Percentiles rank a stretch among this genome's conserved stretches.
phyloP scores from a whole-genome alignment of 2,888 invertebrate species.

The Clostera curtula region DNA sequence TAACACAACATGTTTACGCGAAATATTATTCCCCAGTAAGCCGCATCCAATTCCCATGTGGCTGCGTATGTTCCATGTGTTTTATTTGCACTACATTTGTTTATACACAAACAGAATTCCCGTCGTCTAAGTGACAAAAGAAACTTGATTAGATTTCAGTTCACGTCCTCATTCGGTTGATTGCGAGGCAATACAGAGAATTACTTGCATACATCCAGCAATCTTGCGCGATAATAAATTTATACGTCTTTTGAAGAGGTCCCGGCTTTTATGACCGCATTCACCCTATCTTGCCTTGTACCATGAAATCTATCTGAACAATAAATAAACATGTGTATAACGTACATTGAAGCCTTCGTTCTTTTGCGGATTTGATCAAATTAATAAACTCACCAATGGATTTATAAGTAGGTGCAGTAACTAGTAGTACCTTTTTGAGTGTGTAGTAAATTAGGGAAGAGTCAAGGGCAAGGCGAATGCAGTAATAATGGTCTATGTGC shows the following conservation, averaged over 20 bases:
- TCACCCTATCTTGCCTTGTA: conserved; percentile 10
- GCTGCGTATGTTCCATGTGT: no score
- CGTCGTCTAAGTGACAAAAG: no score
- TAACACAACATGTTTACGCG: no score
- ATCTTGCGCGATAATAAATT: conserved; percentile 21
- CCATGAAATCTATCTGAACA: conserved; percentile 3
- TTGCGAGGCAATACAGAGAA: conserved; percentile 17
- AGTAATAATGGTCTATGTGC: conserved; percentile 14
- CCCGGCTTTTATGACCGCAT: conserved; percentile 15
- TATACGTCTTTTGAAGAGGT: conserved; percentile 18
- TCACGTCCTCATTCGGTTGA: conserved; percentile 16
- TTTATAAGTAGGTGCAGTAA: background rate
- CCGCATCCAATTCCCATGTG: no score
- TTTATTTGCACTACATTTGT: background rate
- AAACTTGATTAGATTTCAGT: conserved; percentile 12
- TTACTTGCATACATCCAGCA: conserved; percentile 16
- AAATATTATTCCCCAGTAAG: no score
- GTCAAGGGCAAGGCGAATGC: conserved; percentile 8
- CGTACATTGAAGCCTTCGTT: conserved; percentile 9
- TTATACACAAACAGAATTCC: background rate
- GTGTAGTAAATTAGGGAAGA: conserved; percentile 2
- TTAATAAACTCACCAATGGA: conserved; percentile 6
- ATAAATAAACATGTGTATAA: background rate
- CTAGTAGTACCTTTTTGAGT: background rate
- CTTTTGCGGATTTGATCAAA: background rate